Evolutionary conservation across 2,888 invertebrate genomes (phyloP), one percentile per base, ranked within the genome.

Genomic region (Elegia similella): DNA sequence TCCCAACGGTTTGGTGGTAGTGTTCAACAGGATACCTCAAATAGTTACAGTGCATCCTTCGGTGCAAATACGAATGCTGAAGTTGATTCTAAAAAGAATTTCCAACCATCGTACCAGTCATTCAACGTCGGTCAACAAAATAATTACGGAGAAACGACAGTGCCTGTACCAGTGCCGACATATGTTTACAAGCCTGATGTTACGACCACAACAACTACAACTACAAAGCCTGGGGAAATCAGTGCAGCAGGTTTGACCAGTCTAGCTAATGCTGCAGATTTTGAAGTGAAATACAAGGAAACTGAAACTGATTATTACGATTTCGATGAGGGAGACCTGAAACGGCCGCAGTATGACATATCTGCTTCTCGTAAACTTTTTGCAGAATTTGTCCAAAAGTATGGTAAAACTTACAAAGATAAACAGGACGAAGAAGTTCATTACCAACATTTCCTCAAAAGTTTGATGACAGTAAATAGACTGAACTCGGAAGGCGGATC

Each of bases 391-490:
- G 44, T 80, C 0, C 64, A 64, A 15, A 73, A 82, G 30, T 83
- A 67, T 52, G 55, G 71, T 3, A 88, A 82, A 63, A 55, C 62
- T 42, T 88, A 88, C 58, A 73, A 71, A 52, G 57, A 76, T 56
- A 65, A 75, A 1, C 62, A 66, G 0, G 86, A 85, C 42, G 63
- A 66, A 1, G 58, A 69, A 0, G 64, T 59, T 12, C 86, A 76
- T 62, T 87, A 67, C 55, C 60, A 67, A 5, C 72, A 70, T 43
- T 88, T 88, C 52, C 57, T 77, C 5, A 63, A 73, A 6, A 86
- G 75, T 61, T 69, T 88, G 57, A 71, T 75, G 56, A 73, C 73
- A n/a, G 84, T 88, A 10, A 88, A 83, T 59, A 65, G 61, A 7
- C 56, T 76, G 12, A 88, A 88, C 61, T 68, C 68, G 5, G 67